Base-by-base conservation (phyloP, 2,888 invertebrate genomes). In the Scaptomyza polygonia region DNA sequence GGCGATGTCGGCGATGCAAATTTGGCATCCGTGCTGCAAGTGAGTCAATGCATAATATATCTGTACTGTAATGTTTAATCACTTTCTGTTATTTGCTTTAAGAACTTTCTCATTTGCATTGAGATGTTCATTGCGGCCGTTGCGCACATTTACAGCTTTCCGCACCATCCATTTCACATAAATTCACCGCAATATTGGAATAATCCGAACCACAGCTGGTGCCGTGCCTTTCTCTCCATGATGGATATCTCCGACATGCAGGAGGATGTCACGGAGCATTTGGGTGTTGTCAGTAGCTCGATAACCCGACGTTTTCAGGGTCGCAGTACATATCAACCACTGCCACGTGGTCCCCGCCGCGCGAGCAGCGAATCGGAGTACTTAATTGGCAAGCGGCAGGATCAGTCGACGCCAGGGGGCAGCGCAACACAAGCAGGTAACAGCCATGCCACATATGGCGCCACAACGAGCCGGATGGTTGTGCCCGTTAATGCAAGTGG, bases 41-140 rank as follows among this genome's bases (percentile, higher is more conserved):
- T 96, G 91, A 89, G 75, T 72, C 16, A 0, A 5, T 21, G 7
- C 11, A 48, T 27, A 18, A 7, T 14, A 25, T 36, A 12, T n/a
- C 21, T 21, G 2, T 21, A 30, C 18, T 51, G 6, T 12, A 34
- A 5, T 7, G 9, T 43, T 34, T 9, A 53, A 18, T 18, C 5
- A n/a, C 5, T n/a, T 12, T 53, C 5, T 14, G 4, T n/a, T 16
- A 1, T 48, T n/a, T 14, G 3, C 1, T 67, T 36, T 16, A 93
- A 98, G 96, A 97, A 99, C 92, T 98, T 99, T 92, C 92, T 97
- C 58, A 98, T 99, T 79, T 99, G 99, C 91, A 97, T 99, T 88
- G 99, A 99, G 93, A 99, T 99, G 99, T 98, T 98, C 90, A 91
- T 98, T 84, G 98, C 98, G 25, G 97, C 98, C 1, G 94, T 98